phyloP scores from a whole-genome alignment of 2,888 invertebrate genomes.

The Euplagia quadripunctaria region DNA sequence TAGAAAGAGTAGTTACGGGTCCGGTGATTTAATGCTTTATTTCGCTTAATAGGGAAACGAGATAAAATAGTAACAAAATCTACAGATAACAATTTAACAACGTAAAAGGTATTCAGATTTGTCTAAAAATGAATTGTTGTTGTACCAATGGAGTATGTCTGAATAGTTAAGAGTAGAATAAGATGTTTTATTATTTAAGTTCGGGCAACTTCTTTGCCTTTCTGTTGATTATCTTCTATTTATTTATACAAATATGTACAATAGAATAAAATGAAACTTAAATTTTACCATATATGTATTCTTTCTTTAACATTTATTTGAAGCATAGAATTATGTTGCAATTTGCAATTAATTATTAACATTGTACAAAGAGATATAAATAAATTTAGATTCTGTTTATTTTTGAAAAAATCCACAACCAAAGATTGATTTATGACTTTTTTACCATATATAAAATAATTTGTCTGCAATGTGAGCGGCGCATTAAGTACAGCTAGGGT shows the following conservation, averaged over 20 bases:
- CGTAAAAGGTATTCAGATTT: background rate
- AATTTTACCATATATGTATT: background rate
- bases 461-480: no score
- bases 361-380: background rate
- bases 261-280: background rate
- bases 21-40: background rate
- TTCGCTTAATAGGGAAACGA: background rate
- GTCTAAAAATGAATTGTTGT: slow-evolving; percentile 26
- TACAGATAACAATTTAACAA: background rate
- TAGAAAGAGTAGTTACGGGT: background rate
- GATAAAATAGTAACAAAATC: background rate
- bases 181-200: slow-evolving; percentile 41
- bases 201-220: slow-evolving; percentile 26
- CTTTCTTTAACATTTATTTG: background rate
- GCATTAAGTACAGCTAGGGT: no score
- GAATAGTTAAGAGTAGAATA: slow-evolving; percentile 45
- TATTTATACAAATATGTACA: slow-evolving; percentile 29
- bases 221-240: slow-evolving; percentile 36
- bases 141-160: slow-evolving; percentile 49
- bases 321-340: background rate
- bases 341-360: background rate
- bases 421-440: background rate
- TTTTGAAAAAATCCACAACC: background rate
- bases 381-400: background rate
- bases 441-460: no score